Evolutionary conservation across 1,140 invertebrate genomes (phyloP).

Genomic region (Nylanderia fulva): DNA sequence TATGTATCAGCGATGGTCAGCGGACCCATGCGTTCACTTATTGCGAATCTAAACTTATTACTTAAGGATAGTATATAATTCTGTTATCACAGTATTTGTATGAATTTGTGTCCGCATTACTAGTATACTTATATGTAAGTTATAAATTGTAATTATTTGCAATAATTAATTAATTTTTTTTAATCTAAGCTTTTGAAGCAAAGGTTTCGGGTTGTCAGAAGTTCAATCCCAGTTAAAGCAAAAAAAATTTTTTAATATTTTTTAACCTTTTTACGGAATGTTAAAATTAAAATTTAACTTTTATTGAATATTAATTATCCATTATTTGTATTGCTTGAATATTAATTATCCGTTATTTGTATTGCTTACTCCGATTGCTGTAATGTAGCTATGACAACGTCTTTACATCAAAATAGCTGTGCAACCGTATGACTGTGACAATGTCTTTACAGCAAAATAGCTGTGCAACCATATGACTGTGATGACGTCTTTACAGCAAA

Average conservation of each 20-base stretch:
- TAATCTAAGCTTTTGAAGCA: neutral
- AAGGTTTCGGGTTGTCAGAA: neutral
- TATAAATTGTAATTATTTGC: neutral
- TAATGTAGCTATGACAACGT: neutral
- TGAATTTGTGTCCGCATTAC: neutral
- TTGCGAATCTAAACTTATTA: neutral
- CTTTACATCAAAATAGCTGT: neutral
- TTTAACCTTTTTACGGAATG: neutral
- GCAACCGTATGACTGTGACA: neutral
- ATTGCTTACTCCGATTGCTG: neutral
- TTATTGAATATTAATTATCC: neutral
- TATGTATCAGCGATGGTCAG: conserved; percentile 13
- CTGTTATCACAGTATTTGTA: neutral
- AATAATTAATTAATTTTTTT: neutral
- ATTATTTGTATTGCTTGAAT: neutral
- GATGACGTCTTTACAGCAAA: neutral
- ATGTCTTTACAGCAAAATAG: neutral
- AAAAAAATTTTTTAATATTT: neutral
- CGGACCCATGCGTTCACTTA: conserved; percentile 4
- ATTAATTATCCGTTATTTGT: neutral
- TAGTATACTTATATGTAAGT: too few species aligned
- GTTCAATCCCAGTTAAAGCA: neutral
- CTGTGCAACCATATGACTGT: neutral
- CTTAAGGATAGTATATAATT: neutral
- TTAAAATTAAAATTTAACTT: neutral